phyloP scores from a whole-genome alignment of 2,797 vertebrate genomes.

The Hyperoplus lanceolatus region DNA sequence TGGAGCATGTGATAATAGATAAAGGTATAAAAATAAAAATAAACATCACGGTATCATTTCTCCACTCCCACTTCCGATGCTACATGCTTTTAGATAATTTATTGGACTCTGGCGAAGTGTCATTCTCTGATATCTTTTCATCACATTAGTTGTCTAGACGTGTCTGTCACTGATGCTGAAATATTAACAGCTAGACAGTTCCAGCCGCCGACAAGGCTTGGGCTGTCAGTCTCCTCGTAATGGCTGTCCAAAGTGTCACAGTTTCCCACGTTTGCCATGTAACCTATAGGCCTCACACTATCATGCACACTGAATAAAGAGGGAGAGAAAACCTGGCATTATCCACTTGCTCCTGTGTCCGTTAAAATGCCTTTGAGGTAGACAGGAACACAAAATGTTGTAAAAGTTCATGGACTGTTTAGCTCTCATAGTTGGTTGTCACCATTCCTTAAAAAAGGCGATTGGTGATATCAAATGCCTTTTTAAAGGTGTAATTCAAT shows the following conservation, averaged over 20 bases:
- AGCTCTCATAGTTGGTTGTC: constrained; percentile 1
- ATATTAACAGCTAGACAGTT: constrained; percentile 49
- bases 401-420: background rate
- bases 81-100: constrained; percentile 15
- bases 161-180: constrained; percentile 26
- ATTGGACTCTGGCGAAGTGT: background rate
- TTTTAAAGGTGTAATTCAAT: background rate
- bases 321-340: constrained; percentile 4
- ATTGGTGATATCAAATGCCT: background rate
- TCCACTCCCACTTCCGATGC: constrained; percentile 24
- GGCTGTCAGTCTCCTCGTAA: constrained; percentile 59
- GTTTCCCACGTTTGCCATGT: constrained; percentile 32
- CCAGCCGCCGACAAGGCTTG: constrained; percentile 46
- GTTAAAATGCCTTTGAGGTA: constrained; percentile 20
- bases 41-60: background rate
- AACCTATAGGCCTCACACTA: constrained; percentile 20
- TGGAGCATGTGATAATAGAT: background rate
- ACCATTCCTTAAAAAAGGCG: background rate
- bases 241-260: constrained; percentile 60
- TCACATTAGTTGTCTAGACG: constrained; percentile 48
- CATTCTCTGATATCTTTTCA: constrained; percentile 22
- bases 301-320: constrained; percentile 38
- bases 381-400: constrained; percentile 9
- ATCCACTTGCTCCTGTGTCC: background rate
- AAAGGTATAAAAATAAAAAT: background rate